A percentile compares a stretch with the other conserved stretches of the same genome.
Conservation (phyloP, 2,888 invertebrate genomes). For the Agonopterix subpropinquella region DNA sequence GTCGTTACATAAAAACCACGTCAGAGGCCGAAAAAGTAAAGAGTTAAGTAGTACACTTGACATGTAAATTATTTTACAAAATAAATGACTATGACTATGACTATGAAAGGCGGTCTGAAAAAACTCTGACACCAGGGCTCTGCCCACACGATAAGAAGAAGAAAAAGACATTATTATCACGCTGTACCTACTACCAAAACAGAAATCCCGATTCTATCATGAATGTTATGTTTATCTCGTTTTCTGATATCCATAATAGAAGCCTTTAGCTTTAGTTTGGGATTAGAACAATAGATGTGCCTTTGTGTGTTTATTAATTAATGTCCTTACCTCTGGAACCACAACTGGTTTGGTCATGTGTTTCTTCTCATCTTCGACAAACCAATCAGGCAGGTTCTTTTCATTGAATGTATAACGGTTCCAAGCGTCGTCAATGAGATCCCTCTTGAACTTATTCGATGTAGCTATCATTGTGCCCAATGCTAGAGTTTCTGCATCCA, state of each 20-base stretch:
- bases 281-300: not conserved
- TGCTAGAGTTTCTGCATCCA: slow-evolving; percentile 92
- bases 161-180: too few species aligned
- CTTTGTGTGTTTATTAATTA: not conserved
- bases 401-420: slow-evolving; percentile 96
- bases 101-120: too few species aligned
- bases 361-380: slow-evolving; percentile 92
- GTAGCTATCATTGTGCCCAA: slow-evolving; percentile 93
- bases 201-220: too few species aligned
- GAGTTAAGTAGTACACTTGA: too few species aligned
- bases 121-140: too few species aligned
- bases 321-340: slow-evolving; percentile 82
- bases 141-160: too few species aligned
- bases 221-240: not conserved
- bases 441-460: slow-evolving; percentile 92
- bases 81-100: too few species aligned
- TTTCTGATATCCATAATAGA: not conserved
- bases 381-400: slow-evolving; percentile 95
- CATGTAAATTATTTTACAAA: too few species aligned
- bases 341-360: slow-evolving; percentile 90
- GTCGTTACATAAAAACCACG: too few species aligned
- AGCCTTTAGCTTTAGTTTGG: not conserved
- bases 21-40: too few species aligned
- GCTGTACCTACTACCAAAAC: too few species aligned
- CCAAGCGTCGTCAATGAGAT: slow-evolving; percentile 93